Percentiles rank a stretch among this genome's conserved stretches.
These are phyloP conservation scores for Dermatemys mawii DNA, from an alignment of 2,113 vertebrate genomes.

Conservation along the genomic window DNA sequence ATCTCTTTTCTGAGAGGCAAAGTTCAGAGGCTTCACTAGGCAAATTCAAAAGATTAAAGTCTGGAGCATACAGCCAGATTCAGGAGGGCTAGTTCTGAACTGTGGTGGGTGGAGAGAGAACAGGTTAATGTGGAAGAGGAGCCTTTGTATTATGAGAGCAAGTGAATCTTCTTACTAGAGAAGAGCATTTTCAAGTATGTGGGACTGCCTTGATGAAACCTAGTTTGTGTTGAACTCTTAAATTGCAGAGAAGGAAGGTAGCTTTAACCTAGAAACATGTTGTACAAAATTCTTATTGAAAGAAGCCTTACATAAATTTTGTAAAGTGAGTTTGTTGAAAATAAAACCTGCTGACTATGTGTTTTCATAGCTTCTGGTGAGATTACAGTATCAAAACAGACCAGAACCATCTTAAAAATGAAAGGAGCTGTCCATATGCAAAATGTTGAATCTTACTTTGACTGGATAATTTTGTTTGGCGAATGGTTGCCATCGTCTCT, in stretches of 20 bases:
- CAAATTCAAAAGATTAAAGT: not conserved
- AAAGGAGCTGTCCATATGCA: not conserved
- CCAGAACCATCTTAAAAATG: not conserved
- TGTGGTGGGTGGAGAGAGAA: not conserved
- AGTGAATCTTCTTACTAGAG: not conserved
- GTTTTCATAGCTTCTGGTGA: not conserved
- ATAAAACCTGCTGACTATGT: not conserved
- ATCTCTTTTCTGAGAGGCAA: not conserved
- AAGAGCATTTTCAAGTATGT: not conserved
- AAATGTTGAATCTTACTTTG: not conserved
- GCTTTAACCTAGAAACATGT: not conserved
- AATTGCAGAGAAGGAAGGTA: not conserved
- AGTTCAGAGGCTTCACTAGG: not conserved
- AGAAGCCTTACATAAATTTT: not conserved
- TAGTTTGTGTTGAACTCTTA: not conserved
- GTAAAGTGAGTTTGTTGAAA: not conserved
- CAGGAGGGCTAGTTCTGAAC: not conserved
- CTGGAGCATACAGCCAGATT: not conserved
- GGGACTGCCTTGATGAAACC: not conserved
- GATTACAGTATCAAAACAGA: not conserved
- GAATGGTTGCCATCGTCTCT: not conserved
- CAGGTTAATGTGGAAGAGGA: not conserved
- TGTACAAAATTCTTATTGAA: not conserved
- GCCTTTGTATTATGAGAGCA: not conserved
- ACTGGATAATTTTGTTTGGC: not conserved